Evolutionary conservation across 2,888 invertebrate species (phyloP).

Genomic region (Crossocerus cetratus): DNA sequence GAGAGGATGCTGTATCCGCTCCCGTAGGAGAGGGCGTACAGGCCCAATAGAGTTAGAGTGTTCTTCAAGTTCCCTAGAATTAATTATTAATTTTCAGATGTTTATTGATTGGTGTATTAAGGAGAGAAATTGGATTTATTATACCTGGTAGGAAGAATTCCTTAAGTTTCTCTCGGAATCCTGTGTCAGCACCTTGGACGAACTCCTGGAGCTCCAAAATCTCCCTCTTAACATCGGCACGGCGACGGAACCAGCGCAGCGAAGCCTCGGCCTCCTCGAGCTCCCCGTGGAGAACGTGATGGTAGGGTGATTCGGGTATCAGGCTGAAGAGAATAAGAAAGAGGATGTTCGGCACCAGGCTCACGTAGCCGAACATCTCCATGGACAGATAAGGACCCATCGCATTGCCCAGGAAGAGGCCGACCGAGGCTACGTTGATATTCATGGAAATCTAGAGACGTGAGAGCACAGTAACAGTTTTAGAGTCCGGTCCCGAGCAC

Average conservation of each 20-base stretch:
- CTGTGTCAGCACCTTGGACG: slow-evolving; percentile 62
- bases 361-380: slow-evolving; percentile 67
- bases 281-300: slow-evolving; percentile 65
- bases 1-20: slow-evolving; percentile 76
- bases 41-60: slow-evolving; percentile 73
- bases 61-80: slow-evolving; percentile 74
- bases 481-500: slow-evolving; percentile 10
- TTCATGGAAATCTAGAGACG: slow-evolving; percentile 69
- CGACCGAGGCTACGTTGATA: slow-evolving; percentile 66
- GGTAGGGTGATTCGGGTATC: slow-evolving; percentile 74
- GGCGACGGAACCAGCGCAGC: slow-evolving; percentile 69
- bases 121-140: background rate
- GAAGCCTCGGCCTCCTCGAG: slow-evolving; percentile 68
- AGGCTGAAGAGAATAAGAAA: slow-evolving; percentile 68
- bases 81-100: too few species aligned
- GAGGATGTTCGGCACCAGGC: slow-evolving; percentile 64
- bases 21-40: slow-evolving; percentile 79
- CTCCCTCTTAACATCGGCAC: slow-evolving; percentile 66
- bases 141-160: slow-evolving; percentile 64
- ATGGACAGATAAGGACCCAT: slow-evolving; percentile 74
- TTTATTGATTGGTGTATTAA: background rate
- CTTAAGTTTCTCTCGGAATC: slow-evolving; percentile 53
- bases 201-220: slow-evolving; percentile 68
- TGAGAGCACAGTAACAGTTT: slow-evolving; percentile 22
- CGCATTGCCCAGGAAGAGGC: slow-evolving; percentile 69